These are phyloP conservation scores for Bombus ignitus DNA, from an alignment of 1,140 invertebrate genomes.

Conservation along the genomic window DNA sequence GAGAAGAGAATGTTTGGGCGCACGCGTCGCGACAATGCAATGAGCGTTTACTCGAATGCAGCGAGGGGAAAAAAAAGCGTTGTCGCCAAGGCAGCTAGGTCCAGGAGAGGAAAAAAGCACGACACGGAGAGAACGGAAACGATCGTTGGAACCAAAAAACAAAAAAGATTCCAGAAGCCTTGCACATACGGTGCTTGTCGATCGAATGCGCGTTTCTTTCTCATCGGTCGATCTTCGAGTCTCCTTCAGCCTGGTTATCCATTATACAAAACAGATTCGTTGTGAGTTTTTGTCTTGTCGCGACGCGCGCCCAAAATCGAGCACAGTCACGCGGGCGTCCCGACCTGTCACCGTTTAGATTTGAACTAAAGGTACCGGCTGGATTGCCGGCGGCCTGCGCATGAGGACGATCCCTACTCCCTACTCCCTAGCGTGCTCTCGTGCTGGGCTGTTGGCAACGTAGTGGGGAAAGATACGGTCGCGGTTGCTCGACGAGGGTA, in stretches of 20 bases:
- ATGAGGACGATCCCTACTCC: not conserved
- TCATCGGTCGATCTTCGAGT: not conserved
- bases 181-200: not conserved
- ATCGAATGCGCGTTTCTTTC: not conserved
- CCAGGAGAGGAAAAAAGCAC: not conserved
- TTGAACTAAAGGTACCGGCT: constrained; percentile 39
- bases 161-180: not conserved
- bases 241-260: constrained; percentile 6
- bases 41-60: not conserved
- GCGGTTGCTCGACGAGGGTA: not conserved
- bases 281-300: constrained; percentile 6
- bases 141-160: not conserved
- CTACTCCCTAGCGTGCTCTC: constrained; percentile 20
- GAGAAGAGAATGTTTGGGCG: constrained; percentile 34
- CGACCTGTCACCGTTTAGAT: constrained; percentile 40
- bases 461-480: constrained; percentile 34
- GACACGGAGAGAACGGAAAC: not conserved
- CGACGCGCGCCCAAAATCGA: constrained; percentile 54
- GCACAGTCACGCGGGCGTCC: constrained; percentile 21
- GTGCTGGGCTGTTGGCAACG: constrained; percentile 22
- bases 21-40: constrained; percentile 50
- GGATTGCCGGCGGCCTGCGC: constrained; percentile 11
- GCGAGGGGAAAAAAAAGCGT: constrained; percentile 13
- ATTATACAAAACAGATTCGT: constrained; percentile 6
- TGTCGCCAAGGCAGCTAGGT: not conserved